phyloP scores from a whole-genome alignment of 2,113 vertebrate species.

The Formicarius rufipectus region DNA sequence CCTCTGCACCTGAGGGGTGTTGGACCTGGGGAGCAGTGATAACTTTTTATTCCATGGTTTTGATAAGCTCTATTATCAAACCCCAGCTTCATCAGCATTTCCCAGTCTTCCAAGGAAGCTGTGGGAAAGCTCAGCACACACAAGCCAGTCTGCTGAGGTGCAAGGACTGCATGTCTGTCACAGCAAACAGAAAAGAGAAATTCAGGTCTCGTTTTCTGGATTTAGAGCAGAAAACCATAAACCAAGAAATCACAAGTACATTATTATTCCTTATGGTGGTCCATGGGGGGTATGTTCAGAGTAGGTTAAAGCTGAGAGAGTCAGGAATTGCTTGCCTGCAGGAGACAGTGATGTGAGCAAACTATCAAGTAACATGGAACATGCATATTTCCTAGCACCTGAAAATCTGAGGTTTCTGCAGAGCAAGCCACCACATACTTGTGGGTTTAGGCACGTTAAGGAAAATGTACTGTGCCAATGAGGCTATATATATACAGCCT shows the following conservation, averaged over 20 bases:
- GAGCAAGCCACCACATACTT: constrained; percentile 51
- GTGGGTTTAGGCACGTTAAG: constrained; percentile 53
- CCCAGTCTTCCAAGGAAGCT: neutral
- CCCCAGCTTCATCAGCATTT: neutral
- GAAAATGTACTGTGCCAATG: constrained; percentile 8
- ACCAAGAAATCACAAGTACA: neutral
- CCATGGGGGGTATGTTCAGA: neutral
- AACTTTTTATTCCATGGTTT: neutral
- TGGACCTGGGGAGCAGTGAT: neutral
- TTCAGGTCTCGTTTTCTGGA: neutral
- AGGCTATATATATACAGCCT: neutral
- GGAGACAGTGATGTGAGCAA: constrained; percentile 29
- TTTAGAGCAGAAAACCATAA: neutral
- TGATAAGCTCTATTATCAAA: neutral
- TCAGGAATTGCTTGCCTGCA: neutral
- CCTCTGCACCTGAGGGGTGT: neutral
- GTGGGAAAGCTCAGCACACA: neutral
- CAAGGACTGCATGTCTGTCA: neutral
- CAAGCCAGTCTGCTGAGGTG: neutral
- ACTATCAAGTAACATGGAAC: constrained; percentile 19
- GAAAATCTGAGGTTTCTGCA: constrained; percentile 52
- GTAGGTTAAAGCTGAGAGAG: neutral
- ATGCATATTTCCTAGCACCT: constrained; percentile 48
- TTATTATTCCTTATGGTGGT: neutral
- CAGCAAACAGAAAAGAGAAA: neutral